Evolutionary conservation across 2,113 vertebrate species (phyloP).

Genomic region (Eudyptes chrysolophus): DNA sequence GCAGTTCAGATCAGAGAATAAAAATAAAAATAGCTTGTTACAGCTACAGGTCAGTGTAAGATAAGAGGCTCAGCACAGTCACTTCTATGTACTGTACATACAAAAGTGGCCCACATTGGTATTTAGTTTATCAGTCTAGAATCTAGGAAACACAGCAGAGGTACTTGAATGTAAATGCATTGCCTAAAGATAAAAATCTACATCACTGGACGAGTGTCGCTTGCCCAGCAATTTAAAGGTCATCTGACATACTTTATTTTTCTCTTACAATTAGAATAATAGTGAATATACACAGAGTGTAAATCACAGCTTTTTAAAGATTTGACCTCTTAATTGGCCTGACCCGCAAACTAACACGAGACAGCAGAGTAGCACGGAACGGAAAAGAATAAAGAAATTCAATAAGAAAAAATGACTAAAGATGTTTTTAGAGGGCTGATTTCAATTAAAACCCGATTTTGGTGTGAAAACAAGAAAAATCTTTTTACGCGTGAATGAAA

Average conservation of each 20-base stretch:
- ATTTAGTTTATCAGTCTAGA: constrained; percentile 55
- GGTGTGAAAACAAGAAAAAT: neutral
- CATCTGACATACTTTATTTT: constrained; percentile 19
- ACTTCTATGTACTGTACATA: neutral
- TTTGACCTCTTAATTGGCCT: neutral
- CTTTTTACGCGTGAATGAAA: neutral
- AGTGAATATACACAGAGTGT: neutral
- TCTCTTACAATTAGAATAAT: constrained; percentile 16
- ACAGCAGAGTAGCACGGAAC: neutral
- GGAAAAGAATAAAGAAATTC: neutral
- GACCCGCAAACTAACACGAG: neutral
- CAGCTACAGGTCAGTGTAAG: constrained; percentile 53
- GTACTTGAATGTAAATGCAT: constrained; percentile 60
- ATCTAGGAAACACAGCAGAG: constrained; percentile 52
- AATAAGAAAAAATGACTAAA: neutral
- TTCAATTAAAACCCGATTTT: constrained; percentile 29
- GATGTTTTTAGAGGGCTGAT: neutral
- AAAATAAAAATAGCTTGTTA: constrained; percentile 42
- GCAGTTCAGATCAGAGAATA: constrained; percentile 13
- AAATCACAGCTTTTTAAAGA: neutral
- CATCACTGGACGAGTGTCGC: neutral
- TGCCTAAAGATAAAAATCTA: constrained; percentile 61
- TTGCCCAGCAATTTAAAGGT: constrained; percentile 62
- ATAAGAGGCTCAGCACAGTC: constrained; percentile 43
- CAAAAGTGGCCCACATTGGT: constrained; percentile 24